phyloP scores from a whole-genome alignment of 2,113 vertebrate genomes.

The Cynoglossus semilaevis region DNA sequence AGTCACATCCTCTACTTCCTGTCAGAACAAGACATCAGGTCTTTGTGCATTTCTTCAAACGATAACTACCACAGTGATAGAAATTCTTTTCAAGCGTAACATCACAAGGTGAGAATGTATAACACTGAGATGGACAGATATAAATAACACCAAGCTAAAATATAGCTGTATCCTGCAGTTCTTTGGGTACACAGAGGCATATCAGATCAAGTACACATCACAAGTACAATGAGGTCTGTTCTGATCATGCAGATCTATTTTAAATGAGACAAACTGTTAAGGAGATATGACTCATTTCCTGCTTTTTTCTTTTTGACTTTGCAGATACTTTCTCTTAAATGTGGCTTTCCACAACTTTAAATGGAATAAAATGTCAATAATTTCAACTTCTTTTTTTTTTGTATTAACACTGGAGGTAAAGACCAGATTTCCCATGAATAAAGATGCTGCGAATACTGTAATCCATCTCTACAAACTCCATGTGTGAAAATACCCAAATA shows the following conservation, averaged over 20 bases:
- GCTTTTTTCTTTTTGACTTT: slow-evolving; percentile 4
- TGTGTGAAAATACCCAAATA: no score
- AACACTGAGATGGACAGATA: slow-evolving; percentile 16
- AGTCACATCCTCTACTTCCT: slow-evolving; percentile 6
- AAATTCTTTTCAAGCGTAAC: slow-evolving; percentile 6
- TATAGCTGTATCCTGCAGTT: slow-evolving; percentile 37
- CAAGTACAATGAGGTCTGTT: slow-evolving; percentile 37
- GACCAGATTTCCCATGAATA: no score
- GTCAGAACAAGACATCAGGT: slow-evolving; percentile 14
- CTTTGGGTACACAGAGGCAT: slow-evolving; percentile 24
- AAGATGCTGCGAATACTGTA: no score
- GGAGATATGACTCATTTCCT: slow-evolving; percentile 24
- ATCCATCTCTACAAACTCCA: no score
- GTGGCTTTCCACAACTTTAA: slow-evolving; percentile 6
- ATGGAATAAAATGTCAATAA: neutral
- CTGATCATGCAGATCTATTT: slow-evolving; percentile 31
- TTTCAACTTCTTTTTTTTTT: no score
- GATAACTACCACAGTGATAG: slow-evolving; percentile 20
- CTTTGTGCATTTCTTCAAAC: slow-evolving; percentile 34
- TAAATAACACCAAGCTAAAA: slow-evolving; percentile 48
- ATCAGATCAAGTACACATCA: slow-evolving; percentile 29
- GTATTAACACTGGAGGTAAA: no score
- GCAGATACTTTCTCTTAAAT: slow-evolving; percentile 8
- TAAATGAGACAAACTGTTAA: slow-evolving; percentile 22
- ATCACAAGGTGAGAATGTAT: slow-evolving; percentile 6